phyloP scores from a whole-genome alignment of 2,797 vertebrate genomes.

The Microtus californicus region DNA sequence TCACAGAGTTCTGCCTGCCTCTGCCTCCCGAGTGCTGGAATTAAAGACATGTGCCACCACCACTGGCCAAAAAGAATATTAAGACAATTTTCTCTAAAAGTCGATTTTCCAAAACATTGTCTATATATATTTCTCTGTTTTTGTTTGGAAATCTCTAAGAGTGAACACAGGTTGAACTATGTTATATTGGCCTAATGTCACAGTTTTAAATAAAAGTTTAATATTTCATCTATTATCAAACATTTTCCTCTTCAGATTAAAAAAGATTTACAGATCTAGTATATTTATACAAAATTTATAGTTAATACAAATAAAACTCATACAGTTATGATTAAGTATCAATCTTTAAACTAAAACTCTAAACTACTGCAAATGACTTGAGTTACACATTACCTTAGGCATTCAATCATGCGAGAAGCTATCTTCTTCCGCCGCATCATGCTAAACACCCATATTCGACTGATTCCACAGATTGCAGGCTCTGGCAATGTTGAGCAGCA shows the following conservation, averaged over 20 bases:
- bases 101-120: constrained; percentile 52
- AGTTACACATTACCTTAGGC: constrained; percentile 91
- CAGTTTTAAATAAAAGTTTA: constrained; percentile 29
- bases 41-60: no score
- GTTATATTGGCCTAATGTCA: constrained; percentile 6
- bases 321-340: constrained; percentile 10
- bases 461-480: constrained; percentile 98
- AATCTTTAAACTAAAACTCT: not conserved
- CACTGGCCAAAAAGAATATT: constrained; percentile 37
- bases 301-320: constrained; percentile 4
- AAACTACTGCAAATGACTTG: not conserved
- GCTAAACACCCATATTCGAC: constrained; percentile 99
- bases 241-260: constrained; percentile 28
- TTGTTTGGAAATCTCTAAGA: constrained; percentile 43
- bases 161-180: not conserved
- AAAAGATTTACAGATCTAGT: not conserved
- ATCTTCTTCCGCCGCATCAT: constrained; percentile 97
- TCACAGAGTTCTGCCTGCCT: no score
- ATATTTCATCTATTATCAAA: not conserved
- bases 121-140: constrained; percentile 20
- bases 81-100: constrained; percentile 52
- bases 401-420: constrained; percentile 98
- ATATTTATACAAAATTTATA: constrained; percentile 33
- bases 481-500: constrained; percentile 97
- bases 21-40: no score